These are phyloP conservation scores for Sabatieria punctata DNA, from an alignment of 2,888 invertebrate genomes.

Conservation along the genomic window DNA sequence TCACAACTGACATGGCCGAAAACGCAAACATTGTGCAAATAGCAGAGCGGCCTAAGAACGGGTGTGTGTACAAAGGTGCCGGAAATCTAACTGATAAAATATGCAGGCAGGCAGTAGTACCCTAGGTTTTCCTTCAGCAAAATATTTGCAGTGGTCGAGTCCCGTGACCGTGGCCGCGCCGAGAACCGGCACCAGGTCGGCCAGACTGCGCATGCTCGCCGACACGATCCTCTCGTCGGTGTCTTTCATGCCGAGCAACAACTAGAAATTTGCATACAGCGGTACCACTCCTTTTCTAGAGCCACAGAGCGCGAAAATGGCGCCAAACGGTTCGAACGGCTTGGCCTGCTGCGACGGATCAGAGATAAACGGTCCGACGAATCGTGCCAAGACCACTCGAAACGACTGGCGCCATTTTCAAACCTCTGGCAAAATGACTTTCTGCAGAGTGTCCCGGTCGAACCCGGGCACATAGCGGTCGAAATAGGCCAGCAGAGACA, in stretches of 20 bases:
- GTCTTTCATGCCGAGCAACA: conserved; percentile 69
- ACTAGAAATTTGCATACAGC: conserved; percentile 33
- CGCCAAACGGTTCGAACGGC: too few species aligned
- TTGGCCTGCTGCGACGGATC: too few species aligned
- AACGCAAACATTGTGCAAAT: too few species aligned
- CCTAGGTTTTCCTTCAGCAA: conserved; percentile 68
- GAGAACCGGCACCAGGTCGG: conserved; percentile 63
- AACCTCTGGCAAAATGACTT: conserved; percentile 65
- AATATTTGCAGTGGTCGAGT: conserved; percentile 57
- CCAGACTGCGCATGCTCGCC: conserved; percentile 58
- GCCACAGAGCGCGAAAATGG: too few species aligned
- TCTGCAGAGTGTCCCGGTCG: conserved; percentile 54
- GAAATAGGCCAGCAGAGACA: conserved; percentile 59
- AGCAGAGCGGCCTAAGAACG: too few species aligned
- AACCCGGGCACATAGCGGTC: conserved; percentile 55
- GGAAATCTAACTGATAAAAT: too few species aligned
- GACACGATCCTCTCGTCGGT: conserved; percentile 63
- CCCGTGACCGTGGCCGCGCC: conserved; percentile 63
- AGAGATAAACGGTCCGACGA: too few species aligned
- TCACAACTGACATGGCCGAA: too few species aligned
- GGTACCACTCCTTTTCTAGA: conserved; percentile 16
- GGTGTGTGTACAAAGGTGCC: too few species aligned
- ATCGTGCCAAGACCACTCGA: too few species aligned
- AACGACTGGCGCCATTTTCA: too few species aligned
- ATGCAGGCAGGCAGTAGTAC: too few species aligned